Conservation (phyloP, 2,797 vertebrate genomes). For the Anguilla obscura region DNA sequence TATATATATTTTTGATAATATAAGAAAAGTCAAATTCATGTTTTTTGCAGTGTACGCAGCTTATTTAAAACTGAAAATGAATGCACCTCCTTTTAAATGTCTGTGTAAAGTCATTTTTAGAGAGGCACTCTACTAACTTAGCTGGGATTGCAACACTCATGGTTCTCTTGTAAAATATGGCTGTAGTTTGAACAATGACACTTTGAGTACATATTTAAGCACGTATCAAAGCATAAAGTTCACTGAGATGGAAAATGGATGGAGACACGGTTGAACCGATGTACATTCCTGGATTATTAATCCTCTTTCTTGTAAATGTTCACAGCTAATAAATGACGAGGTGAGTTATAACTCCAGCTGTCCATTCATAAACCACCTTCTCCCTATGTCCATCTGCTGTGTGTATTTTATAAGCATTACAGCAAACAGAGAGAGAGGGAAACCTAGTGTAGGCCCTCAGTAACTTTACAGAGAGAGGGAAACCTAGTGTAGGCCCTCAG, state of each 20-base stretch:
- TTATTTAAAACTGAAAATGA: background rate
- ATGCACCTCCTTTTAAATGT: background rate
- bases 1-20: background rate
- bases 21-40: background rate
- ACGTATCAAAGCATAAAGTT: background rate
- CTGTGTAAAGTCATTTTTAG: slow-evolving; percentile 17
- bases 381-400: background rate
- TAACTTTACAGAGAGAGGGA: background rate
- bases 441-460: background rate
- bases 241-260: slow-evolving; percentile 20
- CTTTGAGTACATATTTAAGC: slow-evolving; percentile 6
- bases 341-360: slow-evolving; percentile 5
- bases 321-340: background rate
- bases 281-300: slow-evolving; percentile 28
- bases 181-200: background rate
- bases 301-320: background rate
- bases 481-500: background rate
- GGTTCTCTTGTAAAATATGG: background rate
- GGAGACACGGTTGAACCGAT: background rate
- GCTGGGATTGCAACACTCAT: background rate
- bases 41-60: background rate
- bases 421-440: background rate
- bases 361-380: background rate
- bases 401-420: slow-evolving; percentile 7
- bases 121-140: background rate